These are phyloP conservation scores for Leucoptera coffeella DNA, from an alignment of 2,888 invertebrate species.

Conservation along the genomic window DNA sequence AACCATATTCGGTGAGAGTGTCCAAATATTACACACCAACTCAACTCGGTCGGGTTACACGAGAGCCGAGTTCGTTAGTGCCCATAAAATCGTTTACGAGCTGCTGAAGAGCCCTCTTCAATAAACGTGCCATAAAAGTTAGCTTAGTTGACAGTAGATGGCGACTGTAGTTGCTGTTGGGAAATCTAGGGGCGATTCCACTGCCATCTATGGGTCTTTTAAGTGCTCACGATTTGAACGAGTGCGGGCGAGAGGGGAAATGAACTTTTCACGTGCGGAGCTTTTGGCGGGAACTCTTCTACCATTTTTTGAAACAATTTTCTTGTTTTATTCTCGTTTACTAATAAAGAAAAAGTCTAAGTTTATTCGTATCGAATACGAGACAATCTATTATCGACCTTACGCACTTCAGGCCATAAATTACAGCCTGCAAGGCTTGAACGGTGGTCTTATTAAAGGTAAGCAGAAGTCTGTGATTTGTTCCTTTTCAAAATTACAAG, in stretches of 20 bases:
- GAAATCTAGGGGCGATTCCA: conserved; percentile 43
- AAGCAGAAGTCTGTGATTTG: too few species aligned
- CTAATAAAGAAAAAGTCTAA: too few species aligned
- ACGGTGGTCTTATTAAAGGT: conserved; percentile 41
- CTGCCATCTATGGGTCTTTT: conserved; percentile 51
- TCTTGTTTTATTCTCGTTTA: too few species aligned
- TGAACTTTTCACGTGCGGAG: too few species aligned
- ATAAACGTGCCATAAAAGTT: conserved; percentile 52
- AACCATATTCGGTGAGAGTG: conserved; percentile 37
- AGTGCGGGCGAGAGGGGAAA: too few species aligned
- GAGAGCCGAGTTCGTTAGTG: conserved; percentile 46
- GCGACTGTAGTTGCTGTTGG: conserved; percentile 46
- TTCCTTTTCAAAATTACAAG: conserved; percentile 1
- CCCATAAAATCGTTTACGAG: conserved; percentile 52
- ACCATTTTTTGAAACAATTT: too few species aligned
- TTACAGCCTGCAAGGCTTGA: too few species aligned
- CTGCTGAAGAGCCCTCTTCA: conserved; percentile 52
- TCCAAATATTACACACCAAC: conserved; percentile 42
- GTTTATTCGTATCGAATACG: too few species aligned
- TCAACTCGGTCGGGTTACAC: conserved; percentile 45
- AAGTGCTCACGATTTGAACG: conserved; percentile 27
- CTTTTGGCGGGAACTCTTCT: too few species aligned
- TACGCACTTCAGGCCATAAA: too few species aligned
- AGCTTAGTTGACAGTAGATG: conserved; percentile 47
- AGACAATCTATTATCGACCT: too few species aligned